A percentile compares a stretch with the other conserved stretches of the same genome.
Conservation (phyloP, 2,797 vertebrate species). For the Botia almorhae region DNA sequence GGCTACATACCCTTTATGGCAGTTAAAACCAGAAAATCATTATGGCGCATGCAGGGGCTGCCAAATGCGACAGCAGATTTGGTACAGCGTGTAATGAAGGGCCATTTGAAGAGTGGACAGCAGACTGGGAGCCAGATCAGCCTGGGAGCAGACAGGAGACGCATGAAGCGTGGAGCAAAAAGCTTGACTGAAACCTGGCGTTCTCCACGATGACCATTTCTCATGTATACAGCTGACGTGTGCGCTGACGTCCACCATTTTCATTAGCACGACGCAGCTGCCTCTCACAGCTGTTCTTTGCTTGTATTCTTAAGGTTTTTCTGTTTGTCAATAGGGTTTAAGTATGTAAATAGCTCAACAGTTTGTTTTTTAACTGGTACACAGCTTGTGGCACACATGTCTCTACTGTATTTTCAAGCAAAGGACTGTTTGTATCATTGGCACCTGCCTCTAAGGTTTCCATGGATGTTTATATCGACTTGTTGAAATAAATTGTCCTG, state of each 20-base stretch:
- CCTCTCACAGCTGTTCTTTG: background rate
- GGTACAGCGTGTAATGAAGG: conserved; percentile 54
- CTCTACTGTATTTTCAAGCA: background rate
- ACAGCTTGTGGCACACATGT: background rate
- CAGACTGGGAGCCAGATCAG: conserved; percentile 11
- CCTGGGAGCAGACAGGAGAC: conserved; percentile 32
- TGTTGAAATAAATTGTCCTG: conserved; percentile 21
- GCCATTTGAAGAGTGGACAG: conserved; percentile 38
- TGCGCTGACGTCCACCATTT: background rate
- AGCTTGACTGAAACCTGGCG: conserved; percentile 45
- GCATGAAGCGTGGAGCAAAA: conserved; percentile 38
- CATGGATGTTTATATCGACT: conserved; percentile 29
- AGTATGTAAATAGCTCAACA: background rate
- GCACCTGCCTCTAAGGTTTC: conserved; percentile 31
- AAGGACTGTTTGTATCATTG: conserved; percentile 36
- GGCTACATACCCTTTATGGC: conserved; percentile 25
- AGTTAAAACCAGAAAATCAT: conserved; percentile 42
- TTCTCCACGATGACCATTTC: conserved; percentile 31
- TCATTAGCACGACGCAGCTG: background rate
- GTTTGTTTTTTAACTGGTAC: background rate
- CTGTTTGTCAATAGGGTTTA: background rate
- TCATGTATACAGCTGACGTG: conserved; percentile 23
- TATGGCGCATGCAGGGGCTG: conserved; percentile 20
- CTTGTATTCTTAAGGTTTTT: background rate
- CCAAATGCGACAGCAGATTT: conserved; percentile 51